Evolutionary conservation across 2,797 vertebrate species (phyloP), one percentile per base, ranked within the genome.

Genomic region (Neoniphon sammara): DNA sequence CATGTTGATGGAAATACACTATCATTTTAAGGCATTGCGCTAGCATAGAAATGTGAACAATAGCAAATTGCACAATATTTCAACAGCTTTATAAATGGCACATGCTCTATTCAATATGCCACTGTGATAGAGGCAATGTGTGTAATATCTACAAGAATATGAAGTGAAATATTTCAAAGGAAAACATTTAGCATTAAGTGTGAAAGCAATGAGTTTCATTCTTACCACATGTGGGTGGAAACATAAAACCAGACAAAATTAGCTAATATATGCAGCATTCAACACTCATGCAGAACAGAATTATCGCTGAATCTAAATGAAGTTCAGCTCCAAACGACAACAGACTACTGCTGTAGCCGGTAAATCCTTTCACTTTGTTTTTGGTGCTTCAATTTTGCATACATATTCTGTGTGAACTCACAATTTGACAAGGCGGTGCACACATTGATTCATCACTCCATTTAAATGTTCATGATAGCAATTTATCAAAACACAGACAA

Each of bases 1-100:
- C 53, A 30, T 23, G 80, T 53, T 87, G 85, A 88, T 59, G 67
- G 83, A 85, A 73, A 85, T 31, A 27, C 77, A 63, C 31, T 62
- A 36, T 66, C 64, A 85, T 81, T 90, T 59, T 53, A 78, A 66
- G 65, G 50, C 44, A 39, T 54, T 65, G 55, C 52, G 46, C 50
- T 81, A 64, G 61, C 66, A 81, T 1, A 70, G 64, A 70, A 77
- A 82, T 56, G 18, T 58, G 53, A 73, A 85, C 75, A 85, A 88
- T 81, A 42, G 74, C 57, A 66, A 73, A 66, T 60, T 49, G 56
- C 63, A 62, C 36, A 14, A 64, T 78, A 58, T 50, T 82, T 88
- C 73, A 84, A 70, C 66, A 77, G 44, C 66, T 85, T 69, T 69
- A 67, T 69, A 77, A 83, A 75, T 62, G 60, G 42, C 64, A 63